Percentiles rank a stretch among this genome's conserved stretches.
Conservation (phyloP, 2,113 vertebrate species). For the Hemicordylus capensis region DNA sequence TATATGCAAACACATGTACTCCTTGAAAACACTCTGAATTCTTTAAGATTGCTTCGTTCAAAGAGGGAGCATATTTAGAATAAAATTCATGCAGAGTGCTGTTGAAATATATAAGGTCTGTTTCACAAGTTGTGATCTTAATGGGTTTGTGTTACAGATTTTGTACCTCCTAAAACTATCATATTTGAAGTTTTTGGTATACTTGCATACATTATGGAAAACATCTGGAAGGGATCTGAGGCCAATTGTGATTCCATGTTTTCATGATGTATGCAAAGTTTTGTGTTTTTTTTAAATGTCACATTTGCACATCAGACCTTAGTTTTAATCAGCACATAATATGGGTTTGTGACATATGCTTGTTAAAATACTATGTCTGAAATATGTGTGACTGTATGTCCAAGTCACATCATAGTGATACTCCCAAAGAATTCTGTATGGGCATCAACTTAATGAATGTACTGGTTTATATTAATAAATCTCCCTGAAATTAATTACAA, state of each 20-base stretch:
- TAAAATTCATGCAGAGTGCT: background rate
- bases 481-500: constrained; percentile 66
- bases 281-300: background rate
- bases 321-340: background rate
- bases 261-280: background rate
- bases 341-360: background rate
- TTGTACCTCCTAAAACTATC: background rate
- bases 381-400: constrained; percentile 61
- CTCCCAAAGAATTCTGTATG: constrained; percentile 71
- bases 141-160: background rate
- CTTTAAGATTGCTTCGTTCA: background rate
- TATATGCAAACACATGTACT: background rate
- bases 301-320: background rate
- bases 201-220: background rate
- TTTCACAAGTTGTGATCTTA: background rate
- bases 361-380: constrained; percentile 33
- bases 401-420: constrained; percentile 71
- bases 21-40: background rate
- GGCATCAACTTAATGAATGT: constrained; percentile 66
- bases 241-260: background rate
- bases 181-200: background rate
- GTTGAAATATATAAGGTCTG: too few species aligned
- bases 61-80: background rate
- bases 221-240: background rate
- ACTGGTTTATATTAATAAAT: constrained; percentile 72